Base-by-base conservation (phyloP, 2,797 vertebrate species). In the Myotis myotis region DNA sequence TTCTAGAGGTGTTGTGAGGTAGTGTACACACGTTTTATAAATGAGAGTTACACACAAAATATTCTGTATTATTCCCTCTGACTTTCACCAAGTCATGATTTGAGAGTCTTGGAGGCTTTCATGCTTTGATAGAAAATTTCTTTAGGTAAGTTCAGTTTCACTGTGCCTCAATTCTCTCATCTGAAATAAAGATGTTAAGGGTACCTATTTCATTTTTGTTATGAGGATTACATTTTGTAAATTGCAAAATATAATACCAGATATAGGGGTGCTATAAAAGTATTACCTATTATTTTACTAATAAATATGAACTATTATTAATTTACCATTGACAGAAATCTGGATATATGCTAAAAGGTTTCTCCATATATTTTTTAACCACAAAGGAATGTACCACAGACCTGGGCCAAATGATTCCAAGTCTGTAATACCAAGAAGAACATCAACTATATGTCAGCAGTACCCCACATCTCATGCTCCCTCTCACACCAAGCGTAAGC, bases 271-370 rank as follows among this genome's bases (percentile, higher is more conserved):
- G 10, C 6, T 87, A 25, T 20, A 2, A 57, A 81, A 92, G 12
- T 11, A 38, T 38, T 72, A 70, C 22, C 7, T 66, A 33, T 22
- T 62, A 64, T 68, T 81, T 80, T 75, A 13, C 7, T 62, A 70
- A 55, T n/a, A 80, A 55, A 55, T 44, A 66, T 72, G 55, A 92
- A 70, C n/a, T 74, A 55, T 51, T 79, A 47, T 64, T 80, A 93
- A 41, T 57, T 44, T 82, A 72, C 82, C 2, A 44, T 16, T 49
- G 15, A 41, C 51, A 47, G 25, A 51, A 74, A 47, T 44, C 16
- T 78, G 47, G 64, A 36, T 74, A 75, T n/a, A 78, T 47, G 55
- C 25, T 80, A 68, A 68, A 1, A 2, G 6, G 0, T 17, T 87
- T 90, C 23, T 51, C 6, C 25, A 93, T 71, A 70, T 41, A 25